Conservation (phyloP, 2,888 invertebrate genomes). For the Pammene fasciana region DNA sequence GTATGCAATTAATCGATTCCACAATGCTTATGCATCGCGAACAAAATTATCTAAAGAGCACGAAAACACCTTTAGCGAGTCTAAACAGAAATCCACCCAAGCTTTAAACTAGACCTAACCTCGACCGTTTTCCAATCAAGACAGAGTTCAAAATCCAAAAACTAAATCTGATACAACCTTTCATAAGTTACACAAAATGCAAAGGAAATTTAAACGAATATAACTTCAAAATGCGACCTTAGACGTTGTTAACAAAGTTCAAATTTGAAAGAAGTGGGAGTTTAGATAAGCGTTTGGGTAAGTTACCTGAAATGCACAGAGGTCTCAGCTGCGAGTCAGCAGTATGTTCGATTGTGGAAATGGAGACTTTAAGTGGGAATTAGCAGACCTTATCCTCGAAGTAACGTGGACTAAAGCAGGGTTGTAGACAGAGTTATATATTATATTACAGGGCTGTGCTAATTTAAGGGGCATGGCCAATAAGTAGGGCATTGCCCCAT, state of each 20-base stretch:
- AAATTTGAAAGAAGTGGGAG: background rate
- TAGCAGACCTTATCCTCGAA: constrained; percentile 10
- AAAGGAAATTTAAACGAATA: background rate
- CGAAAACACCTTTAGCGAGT: constrained; percentile 21
- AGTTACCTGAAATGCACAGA: constrained; percentile 19
- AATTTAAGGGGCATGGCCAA: too few species aligned
- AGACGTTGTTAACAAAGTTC: background rate
- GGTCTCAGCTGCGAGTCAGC: constrained; percentile 30
- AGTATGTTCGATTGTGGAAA: constrained; percentile 26
- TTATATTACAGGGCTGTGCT: background rate
- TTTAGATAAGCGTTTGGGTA: background rate
- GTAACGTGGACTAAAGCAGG: background rate
- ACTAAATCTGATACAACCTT: background rate
- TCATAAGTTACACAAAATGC: constrained; percentile 12
- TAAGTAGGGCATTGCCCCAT: too few species aligned
- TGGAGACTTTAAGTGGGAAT: constrained; percentile 5
- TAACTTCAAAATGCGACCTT: constrained; percentile 7
- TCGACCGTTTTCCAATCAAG: background rate
- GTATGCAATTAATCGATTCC: constrained; percentile 9
- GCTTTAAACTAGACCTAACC: background rate
- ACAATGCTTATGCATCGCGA: background rate
- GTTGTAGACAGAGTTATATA: background rate
- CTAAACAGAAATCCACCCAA: constrained; percentile 9
- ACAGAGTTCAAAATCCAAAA: constrained; percentile 2
- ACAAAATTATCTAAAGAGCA: constrained; percentile 20